Conservation (phyloP, 2,797 vertebrate species). For the Antennarius maculatus region DNA sequence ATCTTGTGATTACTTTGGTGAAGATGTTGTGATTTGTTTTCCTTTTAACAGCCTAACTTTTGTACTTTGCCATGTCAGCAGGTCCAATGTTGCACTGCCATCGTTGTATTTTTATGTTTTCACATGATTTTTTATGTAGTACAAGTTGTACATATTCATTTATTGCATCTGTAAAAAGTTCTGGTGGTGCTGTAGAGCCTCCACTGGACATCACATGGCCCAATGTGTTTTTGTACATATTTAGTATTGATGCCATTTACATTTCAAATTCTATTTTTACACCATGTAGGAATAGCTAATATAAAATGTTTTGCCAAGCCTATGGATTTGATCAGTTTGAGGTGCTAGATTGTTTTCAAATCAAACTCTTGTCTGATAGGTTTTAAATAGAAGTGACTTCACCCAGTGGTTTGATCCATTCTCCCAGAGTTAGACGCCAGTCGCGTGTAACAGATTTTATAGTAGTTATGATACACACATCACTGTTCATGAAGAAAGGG, state of each 20-base stretch:
- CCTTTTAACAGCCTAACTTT: slow-evolving; percentile 33
- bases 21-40: slow-evolving; percentile 41
- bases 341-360: slow-evolving; percentile 32
- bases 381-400: not conserved
- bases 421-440: not conserved
- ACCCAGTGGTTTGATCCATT: not conserved
- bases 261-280: slow-evolving; percentile 45
- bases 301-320: slow-evolving; percentile 9
- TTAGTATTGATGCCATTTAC: slow-evolving; percentile 39
- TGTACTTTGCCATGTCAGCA: slow-evolving; percentile 65
- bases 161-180: slow-evolving; percentile 55
- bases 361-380: not conserved
- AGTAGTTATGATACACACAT: not conserved
- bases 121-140: slow-evolving; percentile 12
- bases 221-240: slow-evolving; percentile 15
- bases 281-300: slow-evolving; percentile 16
- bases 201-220: slow-evolving; percentile 31
- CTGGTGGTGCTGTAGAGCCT: slow-evolving; percentile 62
- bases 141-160: slow-evolving; percentile 17
- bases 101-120: slow-evolving; percentile 4
- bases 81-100: slow-evolving; percentile 68
- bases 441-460: not conserved
- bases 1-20: slow-evolving; percentile 31
- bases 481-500: not conserved
- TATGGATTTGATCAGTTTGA: slow-evolving; percentile 29